Conservation (phyloP, 2,888 invertebrate genomes). For the Pandemis heparana region DNA sequence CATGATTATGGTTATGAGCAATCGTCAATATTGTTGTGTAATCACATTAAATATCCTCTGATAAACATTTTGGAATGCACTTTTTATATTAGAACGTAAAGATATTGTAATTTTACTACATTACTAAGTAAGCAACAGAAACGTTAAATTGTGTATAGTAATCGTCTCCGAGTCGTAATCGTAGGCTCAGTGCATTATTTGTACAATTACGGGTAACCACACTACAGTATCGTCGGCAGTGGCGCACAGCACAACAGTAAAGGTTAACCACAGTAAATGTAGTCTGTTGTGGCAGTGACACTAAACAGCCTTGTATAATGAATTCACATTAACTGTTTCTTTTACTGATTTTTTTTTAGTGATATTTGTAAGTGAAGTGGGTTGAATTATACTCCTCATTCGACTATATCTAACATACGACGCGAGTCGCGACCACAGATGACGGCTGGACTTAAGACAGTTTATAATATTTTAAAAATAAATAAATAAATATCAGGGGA, state of each 20-base stretch:
- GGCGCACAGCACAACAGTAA: background rate
- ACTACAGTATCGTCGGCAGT: background rate
- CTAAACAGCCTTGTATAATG: conserved; percentile 5
- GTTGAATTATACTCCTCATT: too few relatives aligned
- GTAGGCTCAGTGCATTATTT: background rate
- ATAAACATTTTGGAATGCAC: too few relatives aligned
- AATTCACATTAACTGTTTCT: background rate
- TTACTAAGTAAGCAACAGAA: background rate
- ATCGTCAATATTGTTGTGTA: background rate
- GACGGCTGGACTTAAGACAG: too few relatives aligned
- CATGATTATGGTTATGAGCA: background rate
- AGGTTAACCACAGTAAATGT: conserved; percentile 10
- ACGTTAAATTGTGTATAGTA: background rate
- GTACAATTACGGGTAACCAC: background rate
- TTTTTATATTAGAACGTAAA: too few relatives aligned
- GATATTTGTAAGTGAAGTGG: too few relatives aligned
- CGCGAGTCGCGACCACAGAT: too few relatives aligned
- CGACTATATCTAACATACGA: too few relatives aligned
- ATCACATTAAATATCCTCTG: background rate
- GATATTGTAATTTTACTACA: background rate
- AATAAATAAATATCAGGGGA: too few relatives aligned
- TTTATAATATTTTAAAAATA: too few relatives aligned
- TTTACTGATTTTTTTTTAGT: background rate
- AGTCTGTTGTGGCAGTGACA: background rate
- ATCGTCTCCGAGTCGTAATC: background rate